Base-by-base conservation (phyloP, 2,888 invertebrate species). In the Didymodactylos carnosus region DNA sequence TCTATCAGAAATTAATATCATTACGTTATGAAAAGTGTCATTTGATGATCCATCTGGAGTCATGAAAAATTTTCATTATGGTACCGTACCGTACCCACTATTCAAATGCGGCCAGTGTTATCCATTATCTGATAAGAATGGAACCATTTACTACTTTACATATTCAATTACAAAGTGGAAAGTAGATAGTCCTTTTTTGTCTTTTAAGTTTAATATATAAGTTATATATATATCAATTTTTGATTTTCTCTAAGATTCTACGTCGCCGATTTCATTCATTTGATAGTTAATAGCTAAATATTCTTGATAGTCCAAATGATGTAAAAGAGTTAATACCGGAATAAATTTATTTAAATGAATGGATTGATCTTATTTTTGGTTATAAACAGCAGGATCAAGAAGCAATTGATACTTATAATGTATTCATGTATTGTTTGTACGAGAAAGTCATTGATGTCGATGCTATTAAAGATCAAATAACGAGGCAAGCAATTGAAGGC, bases 1-100 rank as follows among this genome's bases (percentile, higher is more conserved):
- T 88, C 25, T 88, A 87, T 79, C 86, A 86, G 51, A 84, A 86
- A 78, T 86, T 88, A 51, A 80, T 87, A 69, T 86, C 87, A 76
- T 81, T 88, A 4, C 84, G 87, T 87, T 79, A 84, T 88, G 70
- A 69, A 75, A 25, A 82, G 86, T 39, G 87, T 79, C 81, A 49
- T 84, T 84, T 79, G 84, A 84, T 77, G 84, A 84, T 76, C 83
- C 83, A 0, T 78, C 80, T 43, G 84, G 84, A 5, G 79, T 79
- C 14, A 81, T 84, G 71, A 81, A 81, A 77, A 84, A 84, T 78
- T 85, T 85, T 77, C 85, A 85, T 77, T 85, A 85, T 77, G 85
- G 85, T 16, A n/a, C n/a, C n/a, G n/a, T n/a, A n/a, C n/a, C n/a
- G n/a, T n/a, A 85, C 84, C 6, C 85, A 85, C 77, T 85, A 85